Conservation (phyloP, 2,888 invertebrate genomes). For the Flexamia atlantica region DNA sequence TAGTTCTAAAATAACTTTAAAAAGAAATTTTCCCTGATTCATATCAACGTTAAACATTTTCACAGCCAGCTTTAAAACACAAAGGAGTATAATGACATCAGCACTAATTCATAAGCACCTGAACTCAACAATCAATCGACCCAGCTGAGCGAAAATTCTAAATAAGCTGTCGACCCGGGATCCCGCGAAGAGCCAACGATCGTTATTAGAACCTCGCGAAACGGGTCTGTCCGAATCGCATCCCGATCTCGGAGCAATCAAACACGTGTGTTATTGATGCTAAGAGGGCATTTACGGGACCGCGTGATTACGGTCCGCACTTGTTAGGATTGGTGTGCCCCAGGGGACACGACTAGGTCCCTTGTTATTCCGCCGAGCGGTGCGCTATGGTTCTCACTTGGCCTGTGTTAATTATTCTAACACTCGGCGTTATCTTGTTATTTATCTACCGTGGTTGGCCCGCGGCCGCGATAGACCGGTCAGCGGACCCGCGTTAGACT, state of each 20-base stretch:
- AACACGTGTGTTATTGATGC: constrained; percentile 56
- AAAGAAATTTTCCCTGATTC: too few relatives aligned
- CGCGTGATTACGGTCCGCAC: constrained; percentile 43
- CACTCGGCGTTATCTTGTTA: constrained; percentile 51
- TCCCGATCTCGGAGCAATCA: constrained; percentile 37
- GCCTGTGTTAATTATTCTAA: constrained; percentile 49
- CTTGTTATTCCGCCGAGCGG: constrained; percentile 40
- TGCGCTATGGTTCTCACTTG: constrained; percentile 53
- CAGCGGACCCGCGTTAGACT: constrained; percentile 28
- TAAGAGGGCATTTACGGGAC: constrained; percentile 56
- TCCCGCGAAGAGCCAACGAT: constrained; percentile 22
- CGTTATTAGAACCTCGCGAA: constrained; percentile 43
- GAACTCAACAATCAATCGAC: neutral
- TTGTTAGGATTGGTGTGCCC: constrained; percentile 52
- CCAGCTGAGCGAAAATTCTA: constrained; percentile 20
- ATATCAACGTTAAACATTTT: too few relatives aligned
- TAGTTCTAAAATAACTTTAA: too few relatives aligned
- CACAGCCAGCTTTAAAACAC: too few relatives aligned
- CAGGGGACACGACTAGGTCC: constrained; percentile 49
- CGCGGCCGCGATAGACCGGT: constrained; percentile 36
- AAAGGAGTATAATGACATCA: too few relatives aligned
- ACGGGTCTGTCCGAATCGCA: constrained; percentile 50
- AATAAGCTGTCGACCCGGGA: constrained; percentile 53
- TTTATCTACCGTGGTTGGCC: constrained; percentile 27
- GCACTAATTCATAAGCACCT: neutral